These are phyloP conservation scores for Apolygus lucorum DNA, from an alignment of 1,140 invertebrate genomes.

Conservation along the genomic window DNA sequence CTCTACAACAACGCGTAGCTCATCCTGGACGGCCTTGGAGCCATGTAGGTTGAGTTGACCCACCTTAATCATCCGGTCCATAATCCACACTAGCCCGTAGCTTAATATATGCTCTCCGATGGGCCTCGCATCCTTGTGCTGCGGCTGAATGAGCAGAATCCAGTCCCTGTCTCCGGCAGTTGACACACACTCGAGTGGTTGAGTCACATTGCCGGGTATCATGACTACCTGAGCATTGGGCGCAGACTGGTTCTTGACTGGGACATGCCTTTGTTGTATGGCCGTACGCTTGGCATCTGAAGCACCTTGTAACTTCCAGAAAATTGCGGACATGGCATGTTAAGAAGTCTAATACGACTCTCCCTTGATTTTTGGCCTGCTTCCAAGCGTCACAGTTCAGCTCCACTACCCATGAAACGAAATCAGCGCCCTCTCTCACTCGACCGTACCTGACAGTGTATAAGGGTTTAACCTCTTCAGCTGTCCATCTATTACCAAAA, in stretches of 20 bases:
- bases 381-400: not conserved
- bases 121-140: not conserved
- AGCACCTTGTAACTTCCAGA: not conserved
- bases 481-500: not conserved
- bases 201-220: not conserved
- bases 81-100: not conserved
- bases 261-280: slow-evolving; percentile 1
- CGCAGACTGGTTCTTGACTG: not conserved
- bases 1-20: not conserved
- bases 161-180: not conserved
- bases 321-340: not conserved
- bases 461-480: not conserved
- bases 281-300: slow-evolving; percentile 8
- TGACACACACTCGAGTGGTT: not conserved
- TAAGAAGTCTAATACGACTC: not conserved
- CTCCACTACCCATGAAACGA: not conserved
- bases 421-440: not conserved
- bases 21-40: slow-evolving; percentile 2
- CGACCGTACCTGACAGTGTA: not conserved
- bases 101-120: not conserved
- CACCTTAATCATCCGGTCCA: not conserved
- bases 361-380: not conserved
- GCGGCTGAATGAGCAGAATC: not conserved
- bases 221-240: not conserved
- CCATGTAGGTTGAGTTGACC: not conserved